Base-by-base conservation (phyloP, 37 sponge, comb jelly and placozoan species). In the Dysidea cf. avara region DNA sequence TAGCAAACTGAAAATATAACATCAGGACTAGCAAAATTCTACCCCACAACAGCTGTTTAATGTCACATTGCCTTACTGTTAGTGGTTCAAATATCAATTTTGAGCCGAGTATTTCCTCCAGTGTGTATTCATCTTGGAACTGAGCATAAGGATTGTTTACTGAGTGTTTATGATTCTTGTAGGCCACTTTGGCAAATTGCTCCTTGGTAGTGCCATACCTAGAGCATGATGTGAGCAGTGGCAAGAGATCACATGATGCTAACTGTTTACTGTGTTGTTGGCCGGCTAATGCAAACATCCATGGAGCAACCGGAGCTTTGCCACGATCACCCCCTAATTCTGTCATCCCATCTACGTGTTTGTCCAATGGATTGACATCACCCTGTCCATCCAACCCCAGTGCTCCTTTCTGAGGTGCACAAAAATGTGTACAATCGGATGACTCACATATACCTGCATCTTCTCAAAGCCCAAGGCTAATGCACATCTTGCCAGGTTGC, bases 101-200 rank as follows among this genome's bases (percentile, higher is more conserved):
- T 11, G 89, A 83, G 22, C 21, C 48, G 48, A 83, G 66, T 7
- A 88, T 73, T 66, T 83, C 71, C 34, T 83, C 84, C 31, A 88
- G 52, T 6, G 68, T 72, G 68, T 88, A 88, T 29, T 66, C 84
- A 0, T 77, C 68, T 39, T 77, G 78, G 52, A 88, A 83, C 74
- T 88, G 89, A 5, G 80, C 84, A 58, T 83, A 72, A 29, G 89
- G 89, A 29, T 88, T 88, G 75, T 88, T 88, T 36, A 83, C 84
- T 13, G 89, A 88, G 62, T 85, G 86, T 9, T 50, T 60, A 74
- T 85, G 86, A 55, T 85, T 85, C 70, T 85, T 85, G 40, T 65
- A 51, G 12, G 86, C 86, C 16, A 85, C 37, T 62, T 64, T 85
- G 37, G 81, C 86, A 80, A 64, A 85, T 39, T 80, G 81, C 53